Base-by-base conservation (phyloP, 92 coral and sea anemone genomes). In the Parazoanthus swiftii region DNA sequence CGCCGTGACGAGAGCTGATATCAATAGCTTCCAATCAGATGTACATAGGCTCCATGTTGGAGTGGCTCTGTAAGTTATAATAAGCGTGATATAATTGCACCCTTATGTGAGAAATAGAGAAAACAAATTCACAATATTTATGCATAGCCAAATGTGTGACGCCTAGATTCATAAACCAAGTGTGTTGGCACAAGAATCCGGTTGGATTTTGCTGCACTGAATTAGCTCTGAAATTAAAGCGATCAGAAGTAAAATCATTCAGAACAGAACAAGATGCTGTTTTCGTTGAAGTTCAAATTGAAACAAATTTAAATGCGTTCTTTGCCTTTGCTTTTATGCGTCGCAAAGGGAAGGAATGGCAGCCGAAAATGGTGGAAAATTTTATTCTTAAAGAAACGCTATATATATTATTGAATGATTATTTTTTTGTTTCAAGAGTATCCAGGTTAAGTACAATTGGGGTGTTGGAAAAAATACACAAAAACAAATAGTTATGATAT, bases 51-150 rank as follows among this genome's bases (percentile, higher is more conserved):
- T 67, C 8, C 50, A 39, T 70, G 18, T 67, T 82, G 42, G 86
- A 10, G 86, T 83, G 50, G 77, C 23, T 70, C 66, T n/a, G 80
- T 83, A 83, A 83, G 77, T 83, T 83, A 83, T 83, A 54, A 54
- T n/a, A 18, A 48, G 65, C n/a, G 86, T 46, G 59, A 83, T 70
- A 67, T 70, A 36, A 13, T 29, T 56, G 51, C 73, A 35, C 51
- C 50, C 11, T 67, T 58, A 68, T 83, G 36, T 68, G 77, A 66
- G 77, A 44, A 37, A 83, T 82, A 70, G 70, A 39, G 20, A 39
- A 38, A 76, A 76, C 26, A 76, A 83, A 39, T 43, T 83, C 77
- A 82, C 25, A 68, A 71, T 83, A 83, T 83, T 83, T 83, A 83
- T 83, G 65, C 86, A 6, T 83, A 67, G 77, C 26, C 86, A 21